phyloP scores from a whole-genome alignment of 2,797 vertebrate species.

The Okamejei kenojei region DNA sequence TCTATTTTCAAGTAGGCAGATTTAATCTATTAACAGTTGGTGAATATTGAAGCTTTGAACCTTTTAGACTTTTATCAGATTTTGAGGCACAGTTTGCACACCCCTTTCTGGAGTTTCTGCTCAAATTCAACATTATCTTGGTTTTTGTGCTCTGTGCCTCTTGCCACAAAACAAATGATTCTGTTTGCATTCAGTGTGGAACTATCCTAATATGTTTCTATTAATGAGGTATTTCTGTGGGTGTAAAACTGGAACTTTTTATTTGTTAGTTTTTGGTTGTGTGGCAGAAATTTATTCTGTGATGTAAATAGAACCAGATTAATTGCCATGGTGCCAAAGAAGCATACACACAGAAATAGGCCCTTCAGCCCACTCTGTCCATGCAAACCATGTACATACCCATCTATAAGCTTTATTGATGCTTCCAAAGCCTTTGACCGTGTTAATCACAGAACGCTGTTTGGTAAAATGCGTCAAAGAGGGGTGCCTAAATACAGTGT shows the following conservation, averaged over 20 bases:
- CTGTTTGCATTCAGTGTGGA: background rate
- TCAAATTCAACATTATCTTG: background rate
- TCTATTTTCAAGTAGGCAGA: too few species aligned
- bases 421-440: too few species aligned
- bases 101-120: background rate
- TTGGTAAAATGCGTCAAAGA: too few species aligned
- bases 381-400: too few species aligned
- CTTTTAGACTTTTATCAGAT: background rate
- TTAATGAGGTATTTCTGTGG: background rate
- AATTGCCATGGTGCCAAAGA: too few species aligned
- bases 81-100: background rate
- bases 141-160: background rate
- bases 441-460: too few species aligned
- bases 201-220: background rate
- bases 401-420: too few species aligned
- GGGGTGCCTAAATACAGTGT: too few species aligned
- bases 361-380: too few species aligned
- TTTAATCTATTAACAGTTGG: too few species aligned
- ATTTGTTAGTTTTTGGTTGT: background rate
- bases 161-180: background rate
- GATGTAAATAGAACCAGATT: background rate
- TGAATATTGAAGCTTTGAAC: background rate
- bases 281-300: background rate
- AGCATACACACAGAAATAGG: too few species aligned
- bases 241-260: background rate